Evolutionary conservation across 2,888 invertebrate genomes (phyloP).

Genomic region (Machimus rusticus): DNA sequence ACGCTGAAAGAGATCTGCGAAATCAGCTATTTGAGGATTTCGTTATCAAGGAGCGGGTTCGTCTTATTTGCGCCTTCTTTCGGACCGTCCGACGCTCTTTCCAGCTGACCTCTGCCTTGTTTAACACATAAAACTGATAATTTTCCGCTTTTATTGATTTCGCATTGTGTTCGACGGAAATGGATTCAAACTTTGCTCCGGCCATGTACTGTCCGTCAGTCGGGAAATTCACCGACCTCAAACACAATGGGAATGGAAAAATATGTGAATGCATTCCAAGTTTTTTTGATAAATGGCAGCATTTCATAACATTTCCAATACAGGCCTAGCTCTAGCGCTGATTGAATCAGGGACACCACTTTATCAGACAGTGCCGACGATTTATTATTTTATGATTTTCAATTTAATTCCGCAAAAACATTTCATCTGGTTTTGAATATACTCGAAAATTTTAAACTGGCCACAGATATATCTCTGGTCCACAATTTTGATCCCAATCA

Average conservation of each 20-base stretch:
- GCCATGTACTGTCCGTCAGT: constrained; percentile 11
- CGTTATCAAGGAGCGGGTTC: neutral
- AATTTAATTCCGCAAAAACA: neutral
- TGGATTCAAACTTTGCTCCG: constrained; percentile 21
- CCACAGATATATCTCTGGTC: neutral
- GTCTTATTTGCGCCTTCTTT: constrained; percentile 7
- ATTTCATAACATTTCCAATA: neutral
- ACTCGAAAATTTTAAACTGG: neutral
- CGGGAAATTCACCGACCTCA: constrained; percentile 9
- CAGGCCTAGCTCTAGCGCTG: neutral
- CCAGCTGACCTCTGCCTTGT: constrained; percentile 12
- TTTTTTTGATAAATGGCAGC: neutral
- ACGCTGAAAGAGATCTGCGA: neutral
- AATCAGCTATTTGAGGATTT: neutral
- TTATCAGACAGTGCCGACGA: neutral
- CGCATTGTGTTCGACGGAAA: constrained; percentile 21
- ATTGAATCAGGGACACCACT: neutral
- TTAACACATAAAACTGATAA: constrained; percentile 25
- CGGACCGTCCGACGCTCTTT: neutral
- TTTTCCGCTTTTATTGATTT: constrained; percentile 22
- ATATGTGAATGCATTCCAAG: neutral
- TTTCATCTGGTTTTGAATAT: neutral
- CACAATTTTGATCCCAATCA: neutral
- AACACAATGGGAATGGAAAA: neutral
- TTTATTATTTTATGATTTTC: neutral